These are phyloP conservation scores for Notolepis coatsorum DNA, from an alignment of 2,797 vertebrate genomes.

Conservation along the genomic window DNA sequence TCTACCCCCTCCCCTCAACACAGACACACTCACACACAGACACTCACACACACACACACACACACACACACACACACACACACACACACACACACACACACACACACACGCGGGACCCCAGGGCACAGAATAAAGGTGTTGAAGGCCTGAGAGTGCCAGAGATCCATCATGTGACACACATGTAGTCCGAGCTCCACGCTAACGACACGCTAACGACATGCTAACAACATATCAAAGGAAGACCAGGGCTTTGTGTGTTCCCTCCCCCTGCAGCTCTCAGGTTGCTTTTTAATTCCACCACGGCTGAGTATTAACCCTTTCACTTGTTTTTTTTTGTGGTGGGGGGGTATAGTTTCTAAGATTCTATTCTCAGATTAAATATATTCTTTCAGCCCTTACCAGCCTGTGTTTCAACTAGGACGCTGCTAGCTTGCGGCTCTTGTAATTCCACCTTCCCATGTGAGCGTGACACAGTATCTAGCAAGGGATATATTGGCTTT, in stretches of 20 bases:
- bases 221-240: conserved; percentile 55
- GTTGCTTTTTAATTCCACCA: conserved; percentile 59
- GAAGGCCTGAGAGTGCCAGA: conserved; percentile 52
- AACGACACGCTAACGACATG: conserved; percentile 38
- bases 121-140: conserved; percentile 50
- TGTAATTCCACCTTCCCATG: too few species aligned
- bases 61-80: conserved; percentile 1
- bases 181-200: conserved; percentile 36
- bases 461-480: too few species aligned
- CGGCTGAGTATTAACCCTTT: too few species aligned
- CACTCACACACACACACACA: conserved; percentile 6
- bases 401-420: too few species aligned
- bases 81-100: conserved; percentile 19
- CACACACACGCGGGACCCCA: background rate
- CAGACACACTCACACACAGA: background rate
- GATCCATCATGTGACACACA: conserved; percentile 62
- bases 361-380: too few species aligned
- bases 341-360: too few species aligned
- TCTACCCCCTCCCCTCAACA: conserved; percentile 37
- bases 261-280: conserved; percentile 29
- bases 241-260: conserved; percentile 9
- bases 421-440: too few species aligned
- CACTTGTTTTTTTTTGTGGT: too few species aligned
- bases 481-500: too few species aligned
- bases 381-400: too few species aligned